These are phyloP conservation scores for Dasyprocta punctata DNA, from an alignment of 2,113 vertebrate genomes.

Conservation along the genomic window DNA sequence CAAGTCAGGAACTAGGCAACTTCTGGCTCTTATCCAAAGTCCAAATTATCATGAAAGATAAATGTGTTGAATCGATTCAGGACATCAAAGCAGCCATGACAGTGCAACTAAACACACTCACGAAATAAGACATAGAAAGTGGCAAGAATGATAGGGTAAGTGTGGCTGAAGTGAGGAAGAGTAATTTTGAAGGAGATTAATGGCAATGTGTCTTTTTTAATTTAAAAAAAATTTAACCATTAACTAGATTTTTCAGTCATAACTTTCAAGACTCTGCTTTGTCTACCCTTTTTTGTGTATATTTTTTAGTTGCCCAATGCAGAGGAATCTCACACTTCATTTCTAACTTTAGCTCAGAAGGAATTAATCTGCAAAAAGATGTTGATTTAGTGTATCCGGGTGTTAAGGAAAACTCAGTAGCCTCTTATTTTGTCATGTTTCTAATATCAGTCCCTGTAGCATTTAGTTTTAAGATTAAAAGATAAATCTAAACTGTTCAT, in stretches of 20 bases:
- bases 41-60: neutral
- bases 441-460: neutral
- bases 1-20: neutral
- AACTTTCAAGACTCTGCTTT: neutral
- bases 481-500: neutral
- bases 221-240: neutral
- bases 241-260: neutral
- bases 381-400: neutral
- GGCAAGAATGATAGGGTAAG: neutral
- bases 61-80: neutral
- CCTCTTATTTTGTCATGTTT: neutral
- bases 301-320: neutral
- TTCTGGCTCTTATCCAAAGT: neutral
- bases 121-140: neutral
- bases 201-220: neutral
- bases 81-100: neutral
- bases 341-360: neutral
- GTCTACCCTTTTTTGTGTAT: neutral
- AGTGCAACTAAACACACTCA: neutral
- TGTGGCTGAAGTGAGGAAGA: neutral
- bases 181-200: neutral
- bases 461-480: slow-evolving; percentile 6
- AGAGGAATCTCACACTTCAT: neutral
- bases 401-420: neutral
- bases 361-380: neutral